Evolutionary conservation across 2,797 vertebrate genomes (phyloP).

Genomic region (Gastrophryne carolinensis): DNA sequence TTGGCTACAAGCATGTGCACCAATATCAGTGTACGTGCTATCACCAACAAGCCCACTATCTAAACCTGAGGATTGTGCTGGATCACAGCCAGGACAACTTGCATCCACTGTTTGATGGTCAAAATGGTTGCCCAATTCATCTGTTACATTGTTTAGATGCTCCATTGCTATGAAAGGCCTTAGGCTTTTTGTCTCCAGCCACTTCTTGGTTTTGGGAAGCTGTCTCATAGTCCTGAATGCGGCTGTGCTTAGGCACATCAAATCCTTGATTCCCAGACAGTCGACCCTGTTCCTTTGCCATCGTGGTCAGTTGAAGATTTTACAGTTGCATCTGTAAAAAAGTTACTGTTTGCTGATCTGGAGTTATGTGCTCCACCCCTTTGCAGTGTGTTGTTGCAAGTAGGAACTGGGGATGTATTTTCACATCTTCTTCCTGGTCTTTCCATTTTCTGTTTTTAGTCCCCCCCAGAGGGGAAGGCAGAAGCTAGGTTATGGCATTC

Average conservation of each 20-base stretch:
- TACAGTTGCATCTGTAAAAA: neutral
- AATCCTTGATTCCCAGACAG: neutral
- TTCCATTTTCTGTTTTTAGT: conserved; percentile 8
- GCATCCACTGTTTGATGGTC: neutral
- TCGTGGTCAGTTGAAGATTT: neutral
- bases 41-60: neutral
- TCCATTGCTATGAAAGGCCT: conserved; percentile 6
- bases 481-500: conserved; percentile 63
- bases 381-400: conserved; percentile 3
- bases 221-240: neutral
- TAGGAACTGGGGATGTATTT: conserved; percentile 1
- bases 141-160: neutral
- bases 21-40: conserved; percentile 18
- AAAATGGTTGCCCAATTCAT: neutral
- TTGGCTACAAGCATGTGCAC: conserved; percentile 19
- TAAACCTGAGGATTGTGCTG: neutral
- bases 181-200: conserved; percentile 8
- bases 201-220: neutral
- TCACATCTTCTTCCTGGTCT: neutral
- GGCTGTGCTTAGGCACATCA: conserved; percentile 9
- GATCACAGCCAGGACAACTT: neutral
- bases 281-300: neutral
- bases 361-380: conserved; percentile 42
- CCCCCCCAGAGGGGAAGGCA: neutral
- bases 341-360: conserved; percentile 18